These are phyloP conservation scores for Alloplasta piceator DNA, from an alignment of 2,888 invertebrate species.

Conservation along the genomic window DNA sequence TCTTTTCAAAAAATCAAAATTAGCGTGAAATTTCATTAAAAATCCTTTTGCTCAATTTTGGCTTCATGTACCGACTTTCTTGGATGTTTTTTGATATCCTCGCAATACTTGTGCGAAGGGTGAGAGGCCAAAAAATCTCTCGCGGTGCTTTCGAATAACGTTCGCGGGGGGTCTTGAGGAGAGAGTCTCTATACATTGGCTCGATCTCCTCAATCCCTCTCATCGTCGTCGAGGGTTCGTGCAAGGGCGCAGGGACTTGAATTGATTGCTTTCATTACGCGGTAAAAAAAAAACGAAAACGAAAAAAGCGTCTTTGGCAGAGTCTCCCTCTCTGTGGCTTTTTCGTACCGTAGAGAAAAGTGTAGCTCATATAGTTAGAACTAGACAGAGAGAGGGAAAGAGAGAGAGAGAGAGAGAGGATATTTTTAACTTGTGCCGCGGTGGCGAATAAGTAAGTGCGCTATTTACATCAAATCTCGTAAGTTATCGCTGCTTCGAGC, in stretches of 20 bases:
- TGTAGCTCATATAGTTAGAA: too few relatives aligned
- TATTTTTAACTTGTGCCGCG: conserved; percentile 80
- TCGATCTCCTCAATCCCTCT: conserved; percentile 47
- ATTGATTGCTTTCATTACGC: conserved; percentile 83
- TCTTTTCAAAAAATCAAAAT: too few relatives aligned
- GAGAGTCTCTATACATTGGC: conserved; percentile 27
- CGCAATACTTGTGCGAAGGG: background rate
- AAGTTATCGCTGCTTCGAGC: conserved; percentile 76
- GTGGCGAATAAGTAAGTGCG: conserved; percentile 82
- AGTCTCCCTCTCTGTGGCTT: conserved; percentile 63
- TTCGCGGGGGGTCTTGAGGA: conserved; percentile 29
- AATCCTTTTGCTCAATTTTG: too few relatives aligned
- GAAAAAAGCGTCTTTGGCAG: conserved; percentile 57
- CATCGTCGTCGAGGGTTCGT: conserved; percentile 60
- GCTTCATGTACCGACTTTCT: background rate
- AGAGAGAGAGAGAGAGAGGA: conserved; percentile 35
- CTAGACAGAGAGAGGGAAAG: conserved; percentile 10
- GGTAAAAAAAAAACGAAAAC: conserved; percentile 69
- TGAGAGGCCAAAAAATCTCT: conserved; percentile 29
- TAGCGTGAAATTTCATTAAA: too few relatives aligned
- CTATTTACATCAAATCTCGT: conserved; percentile 82
- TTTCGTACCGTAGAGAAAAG: conserved; percentile 15
- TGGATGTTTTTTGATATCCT: conserved; percentile 15
- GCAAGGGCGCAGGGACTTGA: conserved; percentile 77
- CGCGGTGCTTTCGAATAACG: conserved; percentile 24